Evolutionary conservation across 2,888 invertebrate species (phyloP), one percentile per base, ranked within the genome.

Genomic region (Drosophila trichaetosa): DNA sequence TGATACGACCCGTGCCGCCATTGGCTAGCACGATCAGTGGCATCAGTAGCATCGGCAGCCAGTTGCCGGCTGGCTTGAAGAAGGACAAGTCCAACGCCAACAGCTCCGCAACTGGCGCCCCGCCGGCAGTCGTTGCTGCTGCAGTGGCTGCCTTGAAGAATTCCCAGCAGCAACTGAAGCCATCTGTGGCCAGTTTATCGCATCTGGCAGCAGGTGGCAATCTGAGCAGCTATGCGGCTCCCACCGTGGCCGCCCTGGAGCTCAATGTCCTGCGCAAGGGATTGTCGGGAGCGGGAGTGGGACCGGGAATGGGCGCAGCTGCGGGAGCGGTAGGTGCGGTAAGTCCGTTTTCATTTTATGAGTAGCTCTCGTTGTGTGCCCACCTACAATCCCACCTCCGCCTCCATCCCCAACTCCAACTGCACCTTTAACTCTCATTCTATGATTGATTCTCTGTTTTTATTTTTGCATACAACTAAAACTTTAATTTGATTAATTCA

Each of bases 1-100:
- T 88, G 77, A 82, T 80, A 68, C 76, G 68, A 27, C 93, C 93
- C 33, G 89, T 94, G 36, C 94, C 95, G 87, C 93, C 94, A 13
- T 91, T 93, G 62, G 89, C 93, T 80, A 94, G 94, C 54, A 70
- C 73, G 36, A 61, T 66, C 27, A 74, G 68, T 24, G 34, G 53
- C 24, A 53, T 53, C 52, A 54, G 21, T 34, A n/a, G 38, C 58
- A 76, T 70, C 49, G 59, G 64, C 34, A 67, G 63, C 18, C 76
- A 69, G 59, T 52, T 78, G 68, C 40, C 82, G 16, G 24, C 58
- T 7, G 58, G 61, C 16, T 59, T 76, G 1, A 73, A 78, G 5
- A 79, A 82, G 38, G 78, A 79, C 18, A 79, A 79, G 38, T 42
- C 68, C 13, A 62, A 56, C 10, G 62, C 53, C 24, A 59, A 56